Conservation (phyloP, 2,113 vertebrate genomes). For the Athene cunicularia region DNA sequence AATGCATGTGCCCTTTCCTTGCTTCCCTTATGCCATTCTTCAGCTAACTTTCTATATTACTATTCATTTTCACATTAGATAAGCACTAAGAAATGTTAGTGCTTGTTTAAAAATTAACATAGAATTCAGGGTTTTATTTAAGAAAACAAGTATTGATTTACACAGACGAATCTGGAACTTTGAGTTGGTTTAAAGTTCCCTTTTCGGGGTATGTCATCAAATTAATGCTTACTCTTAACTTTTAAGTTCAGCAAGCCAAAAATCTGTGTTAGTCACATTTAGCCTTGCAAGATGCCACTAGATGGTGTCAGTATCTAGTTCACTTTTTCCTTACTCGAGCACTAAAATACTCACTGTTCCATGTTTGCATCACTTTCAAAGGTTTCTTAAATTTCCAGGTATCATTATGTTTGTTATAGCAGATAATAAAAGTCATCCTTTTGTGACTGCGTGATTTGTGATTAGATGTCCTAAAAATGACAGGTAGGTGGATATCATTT, state of each 20-base stretch:
- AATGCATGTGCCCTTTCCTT: not conserved
- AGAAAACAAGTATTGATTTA: not conserved
- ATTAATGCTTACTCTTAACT: not conserved
- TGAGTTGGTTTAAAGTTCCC: not conserved
- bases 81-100: not conserved
- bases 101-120: not conserved
- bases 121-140: too few relatives aligned
- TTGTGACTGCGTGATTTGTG: not conserved
- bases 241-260: not conserved
- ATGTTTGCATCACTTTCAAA: not conserved
- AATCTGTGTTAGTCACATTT: not conserved
- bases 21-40: not conserved
- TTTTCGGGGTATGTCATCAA: not conserved
- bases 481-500: not conserved
- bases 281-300: constrained; percentile 52
- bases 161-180: not conserved
- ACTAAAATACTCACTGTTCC: not conserved
- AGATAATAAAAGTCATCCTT: not conserved
- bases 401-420: not conserved
- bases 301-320: constrained; percentile 65
- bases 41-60: not conserved
- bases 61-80: not conserved
- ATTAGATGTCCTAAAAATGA: not conserved
- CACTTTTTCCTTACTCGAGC: not conserved
- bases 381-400: not conserved